Base-by-base conservation (phyloP, 2,888 invertebrate genomes). In the Tachina grossa region DNA sequence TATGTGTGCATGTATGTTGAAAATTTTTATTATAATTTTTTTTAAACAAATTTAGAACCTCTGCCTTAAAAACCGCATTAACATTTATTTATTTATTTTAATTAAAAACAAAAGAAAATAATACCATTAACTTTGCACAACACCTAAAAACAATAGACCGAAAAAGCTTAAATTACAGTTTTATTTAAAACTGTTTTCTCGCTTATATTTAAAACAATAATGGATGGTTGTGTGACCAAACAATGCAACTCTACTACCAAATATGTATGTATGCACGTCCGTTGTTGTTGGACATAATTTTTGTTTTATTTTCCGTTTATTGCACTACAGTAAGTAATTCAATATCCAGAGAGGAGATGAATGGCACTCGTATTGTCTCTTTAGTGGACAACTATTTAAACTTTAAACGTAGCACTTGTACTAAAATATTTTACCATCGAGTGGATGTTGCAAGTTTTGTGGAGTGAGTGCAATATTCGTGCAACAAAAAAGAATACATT, bases 111-210 rank as follows among this genome's bases (percentile, higher is more conserved):
- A 66, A 49, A 53, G n/a, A 13, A 45, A 57, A 4, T 31, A 31
- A 31, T 31, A 31, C 5, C 31, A 31, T 3, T 4, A 31, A 31
- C 31, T 19, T 19, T 13, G 43, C 53, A 63, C 53, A 63, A 71
- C 51, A 19, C 43, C 19, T 61, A 31, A 69, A 63, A 68, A 68
- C 66, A 81, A 74, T 65, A 72, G 72, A 66, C 65, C 49, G 47
- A 77, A 78, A 76, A 16, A 53, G 66, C 78, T 78, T n/a, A 72
- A 45, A 77, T 77, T 78, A 83, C 83, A 74, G 66, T 83, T 78
- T 72, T 47, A 66, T 72, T 77, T 78, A 68, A 59, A 66, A 77
- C 71, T 59, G 43, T 72, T 65, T 57, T 41, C 31, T 6, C 72
- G 57, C 51, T 22, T 6, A 72, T 51, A 66, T 39, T 31, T 65